Base-by-base conservation (phyloP, 2,113 vertebrate genomes). In the Reinhardtius hippoglossoides region DNA sequence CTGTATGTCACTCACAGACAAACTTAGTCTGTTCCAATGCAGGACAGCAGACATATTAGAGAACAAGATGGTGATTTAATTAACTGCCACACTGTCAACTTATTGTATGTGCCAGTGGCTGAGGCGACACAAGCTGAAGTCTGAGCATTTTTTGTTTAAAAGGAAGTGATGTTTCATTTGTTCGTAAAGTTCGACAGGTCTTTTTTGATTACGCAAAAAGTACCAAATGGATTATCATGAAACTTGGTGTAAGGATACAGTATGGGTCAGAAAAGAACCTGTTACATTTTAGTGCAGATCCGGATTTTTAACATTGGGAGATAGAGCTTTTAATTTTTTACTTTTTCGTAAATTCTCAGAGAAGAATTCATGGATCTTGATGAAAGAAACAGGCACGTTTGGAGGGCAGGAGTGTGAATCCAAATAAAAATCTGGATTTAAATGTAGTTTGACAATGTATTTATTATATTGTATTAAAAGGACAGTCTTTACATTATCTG, bases 1-100 rank as follows among this genome's bases (percentile, higher is more conserved):
- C 48, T 79, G 68, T 31, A 37, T 78, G 78, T 84, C 86, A 88
- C 63, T 86, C 86, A 74, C 27, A 63, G 70, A 80, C 59, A 74
- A 89, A 89, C 57, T 7, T 31, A 68, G 71, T 77, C 52, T 46
- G 74, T 66, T 81, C 21, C 54, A 84, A 81, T 3, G 44, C 68
- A 74, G 75, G 66, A 78, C 84, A 66, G 77, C 46, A 81, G 71
- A 80, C 81, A 71, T 82, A 83, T 87, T 71, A 82, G 50, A 67
- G 60, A 75, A 79, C 52, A 31, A 31, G 31, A 31, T 31, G 31
- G 40, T 71, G 48, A 82, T 82, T 86, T 74, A 89, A 89, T 89
- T 86, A 89, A 69, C 74, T 75, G 75, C 59, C 75, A 77, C 70
- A 37, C n/a, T 82, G 62, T 69, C 72, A 27, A 13, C 40, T 66